A percentile compares a stretch with the other conserved stretches of the same genome.
Evolutionary conservation across 2,797 vertebrate species (phyloP).

Genomic region (Fistularia tabacaria): DNA sequence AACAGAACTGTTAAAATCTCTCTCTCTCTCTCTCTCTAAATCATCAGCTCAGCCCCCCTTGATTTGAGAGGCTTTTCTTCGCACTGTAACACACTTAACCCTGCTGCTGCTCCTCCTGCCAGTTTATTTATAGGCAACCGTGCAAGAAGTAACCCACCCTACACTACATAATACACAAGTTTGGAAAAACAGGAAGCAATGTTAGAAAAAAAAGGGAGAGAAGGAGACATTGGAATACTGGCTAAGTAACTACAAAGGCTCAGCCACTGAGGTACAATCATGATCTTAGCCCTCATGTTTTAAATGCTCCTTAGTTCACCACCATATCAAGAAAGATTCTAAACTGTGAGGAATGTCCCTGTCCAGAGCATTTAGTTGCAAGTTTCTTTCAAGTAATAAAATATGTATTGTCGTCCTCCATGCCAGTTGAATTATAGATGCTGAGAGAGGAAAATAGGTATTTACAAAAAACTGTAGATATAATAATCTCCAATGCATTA

Average conservation of each 20-base stretch:
- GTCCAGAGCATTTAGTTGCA: slow-evolving; percentile 13
- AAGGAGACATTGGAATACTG: background rate
- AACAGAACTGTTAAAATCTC: too few relatives aligned
- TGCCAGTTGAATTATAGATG: slow-evolving; percentile 59
- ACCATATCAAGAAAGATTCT: too few relatives aligned
- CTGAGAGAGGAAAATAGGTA: slow-evolving; percentile 30
- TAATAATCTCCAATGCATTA: too few relatives aligned
- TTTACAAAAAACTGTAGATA: slow-evolving; percentile 8
- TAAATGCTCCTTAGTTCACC: too few relatives aligned
- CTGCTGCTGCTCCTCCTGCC: slow-evolving; percentile 57
- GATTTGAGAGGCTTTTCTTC: slow-evolving; percentile 34
- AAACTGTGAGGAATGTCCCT: background rate
- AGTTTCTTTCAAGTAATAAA: slow-evolving; percentile 50
- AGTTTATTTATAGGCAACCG: slow-evolving; percentile 60
- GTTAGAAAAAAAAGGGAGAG: slow-evolving; percentile 48
- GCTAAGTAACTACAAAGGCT: background rate
- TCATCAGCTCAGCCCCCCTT: slow-evolving; percentile 29
- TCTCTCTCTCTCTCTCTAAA: too few relatives aligned
- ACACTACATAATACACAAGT: slow-evolving; percentile 52
- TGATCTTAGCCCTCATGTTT: too few relatives aligned
- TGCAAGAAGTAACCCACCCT: slow-evolving; percentile 40
- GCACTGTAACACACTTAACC: slow-evolving; percentile 59
- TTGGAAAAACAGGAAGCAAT: slow-evolving; percentile 54
- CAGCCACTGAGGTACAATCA: background rate
- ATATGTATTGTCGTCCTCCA: slow-evolving; percentile 53